These are phyloP conservation scores for Caenorhabditis briggsae DNA, from an alignment of 1,140 invertebrate genomes.

Conservation along the genomic window DNA sequence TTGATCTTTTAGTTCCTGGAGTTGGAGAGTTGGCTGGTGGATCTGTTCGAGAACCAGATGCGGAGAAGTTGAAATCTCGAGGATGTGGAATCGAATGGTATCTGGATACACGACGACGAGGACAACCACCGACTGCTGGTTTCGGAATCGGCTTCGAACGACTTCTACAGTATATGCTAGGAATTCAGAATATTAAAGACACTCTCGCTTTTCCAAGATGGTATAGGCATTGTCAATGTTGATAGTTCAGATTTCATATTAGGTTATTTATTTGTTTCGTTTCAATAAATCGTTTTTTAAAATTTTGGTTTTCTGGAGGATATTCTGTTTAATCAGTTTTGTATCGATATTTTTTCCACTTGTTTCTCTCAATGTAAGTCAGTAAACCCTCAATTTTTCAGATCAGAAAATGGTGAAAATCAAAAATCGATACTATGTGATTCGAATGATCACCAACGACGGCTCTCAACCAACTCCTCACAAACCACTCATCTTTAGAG, in stretches of 20 bases:
- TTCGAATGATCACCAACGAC: constrained; percentile 34
- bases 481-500: constrained; percentile 45
- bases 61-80: constrained; percentile 80
- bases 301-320: not conserved
- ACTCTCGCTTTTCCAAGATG: constrained; percentile 92
- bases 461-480: not conserved
- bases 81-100: constrained; percentile 82
- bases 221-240: constrained; percentile 88
- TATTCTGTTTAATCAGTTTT: not conserved
- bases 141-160: constrained; percentile 96
- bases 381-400: not conserved
- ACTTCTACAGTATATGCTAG: constrained; percentile 86
- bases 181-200: constrained; percentile 90
- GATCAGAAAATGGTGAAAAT: constrained; percentile 52
- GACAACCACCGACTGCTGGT: constrained; percentile 88
- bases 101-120: constrained; percentile 87
- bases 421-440: constrained; percentile 50
- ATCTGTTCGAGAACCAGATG: constrained; percentile 88
- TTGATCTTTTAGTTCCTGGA: constrained; percentile 88
- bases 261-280: not conserved
- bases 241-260: constrained; percentile 67
- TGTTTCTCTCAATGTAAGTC: too few species aligned
- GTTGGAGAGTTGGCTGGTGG: constrained; percentile 94
- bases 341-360: not conserved
- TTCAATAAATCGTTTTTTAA: constrained; percentile 29